Evolutionary conservation across 1,140 invertebrate species (phyloP).

Genomic region (Lepidurus packardi): DNA sequence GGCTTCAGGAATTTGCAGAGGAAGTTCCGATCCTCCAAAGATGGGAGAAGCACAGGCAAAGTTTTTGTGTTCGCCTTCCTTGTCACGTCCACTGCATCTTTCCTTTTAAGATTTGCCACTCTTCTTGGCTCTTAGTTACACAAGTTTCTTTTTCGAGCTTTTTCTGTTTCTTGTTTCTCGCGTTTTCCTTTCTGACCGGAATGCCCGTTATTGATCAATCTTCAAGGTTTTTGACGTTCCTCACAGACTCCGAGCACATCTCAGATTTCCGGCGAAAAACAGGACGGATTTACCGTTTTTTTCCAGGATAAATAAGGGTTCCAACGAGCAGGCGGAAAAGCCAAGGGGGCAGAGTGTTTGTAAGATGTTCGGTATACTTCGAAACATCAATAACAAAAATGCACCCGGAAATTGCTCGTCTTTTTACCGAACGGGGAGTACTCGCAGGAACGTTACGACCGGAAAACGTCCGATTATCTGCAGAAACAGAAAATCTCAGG

Average conservation of each 20-base stretch:
- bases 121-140: neutral
- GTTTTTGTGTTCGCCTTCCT: neutral
- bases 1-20: neutral
- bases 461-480: neutral
- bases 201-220: constrained; percentile 21
- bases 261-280: too few species aligned
- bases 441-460: neutral
- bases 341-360: too few species aligned
- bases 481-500: neutral
- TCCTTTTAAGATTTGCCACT: neutral
- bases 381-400: too few species aligned
- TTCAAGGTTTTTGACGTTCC: neutral
- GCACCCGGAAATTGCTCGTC: too few species aligned
- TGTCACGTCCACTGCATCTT: constrained; percentile 1
- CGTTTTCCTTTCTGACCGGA: neutral
- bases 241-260: neutral
- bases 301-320: too few species aligned
- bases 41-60: neutral
- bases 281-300: too few species aligned
- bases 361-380: too few species aligned
- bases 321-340: too few species aligned
- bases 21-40: neutral
- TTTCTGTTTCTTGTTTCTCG: neutral
- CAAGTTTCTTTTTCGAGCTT: neutral
- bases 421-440: too few species aligned